Evolutionary conservation across 2,113 vertebrate genomes (phyloP).

Genomic region (Pantherophis guttatus): DNA sequence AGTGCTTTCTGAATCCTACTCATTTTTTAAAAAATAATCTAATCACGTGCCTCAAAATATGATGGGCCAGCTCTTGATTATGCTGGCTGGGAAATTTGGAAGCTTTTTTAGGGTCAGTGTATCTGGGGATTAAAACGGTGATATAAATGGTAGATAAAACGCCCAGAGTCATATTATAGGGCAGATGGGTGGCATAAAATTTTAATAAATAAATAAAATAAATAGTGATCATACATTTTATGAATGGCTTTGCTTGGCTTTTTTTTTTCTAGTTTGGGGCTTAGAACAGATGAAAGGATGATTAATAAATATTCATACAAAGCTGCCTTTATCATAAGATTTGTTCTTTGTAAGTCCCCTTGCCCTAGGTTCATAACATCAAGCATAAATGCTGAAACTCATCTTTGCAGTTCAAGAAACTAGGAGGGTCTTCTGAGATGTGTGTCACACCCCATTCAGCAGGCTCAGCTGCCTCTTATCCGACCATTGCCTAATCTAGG

Average conservation of each 20-base stretch:
- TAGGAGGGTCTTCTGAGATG: neutral
- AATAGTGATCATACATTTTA: neutral
- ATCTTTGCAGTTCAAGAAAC: neutral
- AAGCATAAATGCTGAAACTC: neutral
- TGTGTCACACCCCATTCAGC: neutral
- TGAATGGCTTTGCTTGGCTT: neutral
- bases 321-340: neutral
- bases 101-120: neutral
- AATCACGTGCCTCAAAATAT: neutral
- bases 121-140: neutral
- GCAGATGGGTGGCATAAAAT: neutral
- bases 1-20: neutral
- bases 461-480: neutral
- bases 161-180: neutral
- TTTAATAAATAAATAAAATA: neutral
- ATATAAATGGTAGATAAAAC: neutral
- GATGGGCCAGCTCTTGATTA: neutral
- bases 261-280: neutral
- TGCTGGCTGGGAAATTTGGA: neutral
- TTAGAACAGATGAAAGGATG: neutral
- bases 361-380: neutral
- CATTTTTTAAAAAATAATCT: neutral
- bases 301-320: neutral
- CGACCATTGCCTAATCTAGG: neutral
- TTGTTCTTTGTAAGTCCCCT: neutral